Conservation (phyloP, 1,140 invertebrate species). For the Bombus difficillimus region DNA sequence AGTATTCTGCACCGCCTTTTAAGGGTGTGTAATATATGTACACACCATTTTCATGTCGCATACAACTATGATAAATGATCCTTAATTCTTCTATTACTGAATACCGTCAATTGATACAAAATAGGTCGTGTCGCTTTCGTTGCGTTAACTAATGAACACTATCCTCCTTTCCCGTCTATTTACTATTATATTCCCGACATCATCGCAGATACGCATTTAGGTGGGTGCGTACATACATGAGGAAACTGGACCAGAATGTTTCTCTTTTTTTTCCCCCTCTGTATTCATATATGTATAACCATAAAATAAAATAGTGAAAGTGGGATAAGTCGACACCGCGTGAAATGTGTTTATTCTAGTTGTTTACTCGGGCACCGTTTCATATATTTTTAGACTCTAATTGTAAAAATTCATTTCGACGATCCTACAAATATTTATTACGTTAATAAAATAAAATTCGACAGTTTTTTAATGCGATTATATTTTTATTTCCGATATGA, state of each 20-base stretch:
- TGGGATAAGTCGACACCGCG: slow-evolving; percentile 33
- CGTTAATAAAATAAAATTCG: not conserved
- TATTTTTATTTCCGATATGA: not conserved
- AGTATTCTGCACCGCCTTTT: slow-evolving; percentile 69
- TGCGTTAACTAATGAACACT: slow-evolving; percentile 18
- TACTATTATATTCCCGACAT: slow-evolving; percentile 27
- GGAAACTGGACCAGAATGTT: slow-evolving; percentile 23
- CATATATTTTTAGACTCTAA: slow-evolving; percentile 45
- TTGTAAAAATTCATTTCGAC: slow-evolving; percentile 30
- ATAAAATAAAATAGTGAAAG: slow-evolving; percentile 24
- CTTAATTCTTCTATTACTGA: slow-evolving; percentile 47
- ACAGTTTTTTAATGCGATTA: not conserved
- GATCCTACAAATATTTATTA: slow-evolving; percentile 8
- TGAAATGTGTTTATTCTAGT: slow-evolving; percentile 41
- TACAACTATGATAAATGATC: slow-evolving; percentile 39
- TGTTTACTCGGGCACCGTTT: slow-evolving; percentile 44
- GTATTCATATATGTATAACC: slow-evolving; percentile 37
- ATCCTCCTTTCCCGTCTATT: slow-evolving; percentile 37
- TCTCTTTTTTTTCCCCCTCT: not conserved
- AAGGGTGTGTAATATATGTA: slow-evolving; percentile 70
- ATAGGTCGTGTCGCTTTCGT: slow-evolving; percentile 33
- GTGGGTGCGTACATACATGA: slow-evolving; percentile 33
- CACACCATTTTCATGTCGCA: slow-evolving; percentile 41
- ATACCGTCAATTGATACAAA: slow-evolving; percentile 22
- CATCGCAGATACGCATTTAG: slow-evolving; percentile 31